These are phyloP conservation scores for Calycopis cecrops DNA, from an alignment of 1,140 invertebrate genomes.

Conservation along the genomic window DNA sequence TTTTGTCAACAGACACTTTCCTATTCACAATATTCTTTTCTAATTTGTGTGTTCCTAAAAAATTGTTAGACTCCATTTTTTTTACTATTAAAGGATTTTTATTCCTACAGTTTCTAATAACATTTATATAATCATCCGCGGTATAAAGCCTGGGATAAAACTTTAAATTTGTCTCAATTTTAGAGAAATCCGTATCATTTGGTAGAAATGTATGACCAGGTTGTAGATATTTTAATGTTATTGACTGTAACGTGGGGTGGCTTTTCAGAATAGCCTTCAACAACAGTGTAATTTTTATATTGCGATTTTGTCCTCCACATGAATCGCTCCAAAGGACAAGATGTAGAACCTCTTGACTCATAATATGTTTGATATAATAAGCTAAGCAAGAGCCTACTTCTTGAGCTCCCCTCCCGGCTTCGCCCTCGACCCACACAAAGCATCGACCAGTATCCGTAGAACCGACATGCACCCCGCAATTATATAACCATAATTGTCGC, in stretches of 20 bases:
- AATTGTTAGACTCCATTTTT: slow-evolving; percentile 26
- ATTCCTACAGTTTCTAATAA: slow-evolving; percentile 26
- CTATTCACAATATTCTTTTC: slow-evolving; percentile 26
- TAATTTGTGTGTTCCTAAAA: slow-evolving; percentile 19
- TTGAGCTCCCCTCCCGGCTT: slow-evolving; percentile 40
- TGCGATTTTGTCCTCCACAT: too few relatives aligned
- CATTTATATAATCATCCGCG: slow-evolving; percentile 21
- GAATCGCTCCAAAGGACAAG: slow-evolving; percentile 51
- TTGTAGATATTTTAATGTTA: too few relatives aligned
- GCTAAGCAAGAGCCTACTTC: slow-evolving; percentile 44
- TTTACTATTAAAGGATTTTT: too few relatives aligned
- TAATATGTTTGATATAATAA: slow-evolving; percentile 34
- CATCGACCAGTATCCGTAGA: slow-evolving; percentile 31
- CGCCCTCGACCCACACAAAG: slow-evolving; percentile 40
- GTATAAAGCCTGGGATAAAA: slow-evolving; percentile 22
- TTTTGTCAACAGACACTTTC: slow-evolving; percentile 20
- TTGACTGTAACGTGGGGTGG: slow-evolving; percentile 29
- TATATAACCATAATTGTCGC: slow-evolving; percentile 41
- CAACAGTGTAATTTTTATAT: slow-evolving; percentile 44
- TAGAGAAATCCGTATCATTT: slow-evolving; percentile 42
- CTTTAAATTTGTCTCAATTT: slow-evolving; percentile 23
- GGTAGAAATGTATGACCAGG: slow-evolving; percentile 51
- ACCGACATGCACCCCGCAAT: slow-evolving; percentile 34
- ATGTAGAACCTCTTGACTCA: slow-evolving; percentile 28
- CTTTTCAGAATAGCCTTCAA: slow-evolving; percentile 32